Evolutionary conservation across 2,888 invertebrate genomes (phyloP).

Genomic region (Pogonocherus hispidulus): DNA sequence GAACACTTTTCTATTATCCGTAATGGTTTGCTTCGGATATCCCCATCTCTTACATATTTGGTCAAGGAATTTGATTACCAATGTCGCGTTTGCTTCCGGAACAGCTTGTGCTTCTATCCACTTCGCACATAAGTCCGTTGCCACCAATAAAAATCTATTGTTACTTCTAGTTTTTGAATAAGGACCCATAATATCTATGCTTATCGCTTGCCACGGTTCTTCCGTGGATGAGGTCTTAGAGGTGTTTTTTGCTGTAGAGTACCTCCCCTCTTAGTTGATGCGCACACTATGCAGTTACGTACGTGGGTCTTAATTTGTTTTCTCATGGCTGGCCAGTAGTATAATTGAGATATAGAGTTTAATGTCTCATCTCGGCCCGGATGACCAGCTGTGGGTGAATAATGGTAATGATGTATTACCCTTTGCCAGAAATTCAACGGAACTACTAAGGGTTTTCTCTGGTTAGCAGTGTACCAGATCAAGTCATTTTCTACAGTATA

Average conservation of each 20-base stretch:
- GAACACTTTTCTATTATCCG: conserved; percentile 31
- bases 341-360: not conserved
- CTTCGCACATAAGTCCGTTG: conserved; percentile 17
- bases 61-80: not conserved
- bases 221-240: not conserved
- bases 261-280: not conserved
- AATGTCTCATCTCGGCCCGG: not conserved
- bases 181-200: conserved; percentile 31
- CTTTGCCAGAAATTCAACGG: not conserved
- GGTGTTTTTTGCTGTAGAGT: conserved; percentile 1
- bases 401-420: not conserved
- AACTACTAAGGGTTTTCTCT: not conserved
- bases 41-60: conserved; percentile 25
- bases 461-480: not conserved
- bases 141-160: conserved; percentile 26
- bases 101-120: conserved; percentile 29
- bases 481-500: not conserved
- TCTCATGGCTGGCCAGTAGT: conserved; percentile 50
- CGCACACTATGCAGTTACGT: conserved; percentile 15
- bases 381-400: not conserved
- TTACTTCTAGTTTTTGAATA: not conserved
- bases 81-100: not conserved
- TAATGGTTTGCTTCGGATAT: conserved; percentile 26
- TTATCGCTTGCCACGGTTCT: conserved; percentile 20
- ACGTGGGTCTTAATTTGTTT: conserved; percentile 31